Conservation (phyloP, 2,113 vertebrate genomes). For the Vidua chalybeata region DNA sequence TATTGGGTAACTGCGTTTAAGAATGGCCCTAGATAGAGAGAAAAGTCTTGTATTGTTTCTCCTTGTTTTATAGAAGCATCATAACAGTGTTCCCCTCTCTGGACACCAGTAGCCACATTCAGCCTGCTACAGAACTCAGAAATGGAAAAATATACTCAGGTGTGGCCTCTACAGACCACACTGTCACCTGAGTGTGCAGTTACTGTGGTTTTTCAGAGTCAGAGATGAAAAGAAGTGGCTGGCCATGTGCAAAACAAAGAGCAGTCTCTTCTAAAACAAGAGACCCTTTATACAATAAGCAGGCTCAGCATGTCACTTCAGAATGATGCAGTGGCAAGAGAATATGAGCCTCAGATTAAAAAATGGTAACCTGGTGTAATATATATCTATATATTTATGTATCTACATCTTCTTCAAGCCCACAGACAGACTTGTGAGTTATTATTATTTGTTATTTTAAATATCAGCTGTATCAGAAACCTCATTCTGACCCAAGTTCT, state of each 20-base stretch:
- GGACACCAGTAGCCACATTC: neutral
- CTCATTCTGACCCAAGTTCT: neutral
- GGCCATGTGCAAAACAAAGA: neutral
- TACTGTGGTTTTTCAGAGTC: neutral
- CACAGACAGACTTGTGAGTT: neutral
- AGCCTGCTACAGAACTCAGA: neutral
- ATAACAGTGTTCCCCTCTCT: neutral
- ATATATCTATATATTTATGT: no score
- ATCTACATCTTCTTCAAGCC: neutral
- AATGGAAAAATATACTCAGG: neutral
- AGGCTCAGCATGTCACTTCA: neutral
- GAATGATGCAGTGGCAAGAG: neutral
- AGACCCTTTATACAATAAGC: neutral
- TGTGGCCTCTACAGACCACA: neutral
- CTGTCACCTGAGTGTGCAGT: neutral
- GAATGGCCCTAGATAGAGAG: neutral
- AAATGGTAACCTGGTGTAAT: neutral
- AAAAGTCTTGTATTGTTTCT: neutral
- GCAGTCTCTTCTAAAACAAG: slow-evolving; percentile 24
- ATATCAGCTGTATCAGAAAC: neutral
- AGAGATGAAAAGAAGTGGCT: neutral
- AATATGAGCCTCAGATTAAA: neutral
- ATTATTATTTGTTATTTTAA: neutral
- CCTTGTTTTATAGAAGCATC: neutral
- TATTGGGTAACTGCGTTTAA: neutral